These are phyloP conservation scores for Heterotilapia buettikoferi DNA, from an alignment of 2,113 vertebrate species.

Conservation along the genomic window DNA sequence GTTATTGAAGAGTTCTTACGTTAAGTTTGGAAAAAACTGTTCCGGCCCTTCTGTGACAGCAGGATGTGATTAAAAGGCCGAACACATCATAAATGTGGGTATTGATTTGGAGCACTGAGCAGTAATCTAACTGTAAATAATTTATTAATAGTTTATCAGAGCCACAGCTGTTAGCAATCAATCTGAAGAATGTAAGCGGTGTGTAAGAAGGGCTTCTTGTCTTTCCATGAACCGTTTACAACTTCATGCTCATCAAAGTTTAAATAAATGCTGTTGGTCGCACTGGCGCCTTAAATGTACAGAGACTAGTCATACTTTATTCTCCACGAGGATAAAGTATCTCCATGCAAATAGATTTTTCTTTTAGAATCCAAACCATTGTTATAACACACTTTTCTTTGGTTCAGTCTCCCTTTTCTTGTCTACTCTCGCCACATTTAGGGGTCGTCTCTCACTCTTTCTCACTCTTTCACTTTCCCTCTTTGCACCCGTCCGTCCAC, in stretches of 20 bases:
- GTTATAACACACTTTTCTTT: neutral
- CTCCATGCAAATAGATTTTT: accelerated
- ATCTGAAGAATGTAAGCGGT: neutral
- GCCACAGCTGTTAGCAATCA: neutral
- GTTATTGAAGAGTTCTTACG: neutral
- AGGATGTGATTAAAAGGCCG: neutral
- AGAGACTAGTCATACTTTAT: neutral
- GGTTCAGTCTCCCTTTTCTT: accelerated
- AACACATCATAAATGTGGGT: neutral
- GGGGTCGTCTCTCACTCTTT: neutral
- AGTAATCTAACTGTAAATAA: neutral
- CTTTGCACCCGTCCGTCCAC: neutral
- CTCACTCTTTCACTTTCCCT: constrained; percentile 12
- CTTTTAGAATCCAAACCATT: neutral
- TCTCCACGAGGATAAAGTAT: neutral
- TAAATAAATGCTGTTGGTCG: neutral
- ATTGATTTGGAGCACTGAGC: neutral
- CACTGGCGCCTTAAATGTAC: neutral
- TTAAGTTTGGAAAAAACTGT: neutral
- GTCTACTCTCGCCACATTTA: neutral
- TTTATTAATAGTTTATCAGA: neutral
- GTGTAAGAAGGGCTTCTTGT: neutral
- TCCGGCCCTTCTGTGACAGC: neutral
- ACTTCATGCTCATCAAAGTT: neutral
- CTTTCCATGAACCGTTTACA: neutral